Conservation (phyloP, 2,888 invertebrate genomes). For the Eristalis arbustorum region DNA sequence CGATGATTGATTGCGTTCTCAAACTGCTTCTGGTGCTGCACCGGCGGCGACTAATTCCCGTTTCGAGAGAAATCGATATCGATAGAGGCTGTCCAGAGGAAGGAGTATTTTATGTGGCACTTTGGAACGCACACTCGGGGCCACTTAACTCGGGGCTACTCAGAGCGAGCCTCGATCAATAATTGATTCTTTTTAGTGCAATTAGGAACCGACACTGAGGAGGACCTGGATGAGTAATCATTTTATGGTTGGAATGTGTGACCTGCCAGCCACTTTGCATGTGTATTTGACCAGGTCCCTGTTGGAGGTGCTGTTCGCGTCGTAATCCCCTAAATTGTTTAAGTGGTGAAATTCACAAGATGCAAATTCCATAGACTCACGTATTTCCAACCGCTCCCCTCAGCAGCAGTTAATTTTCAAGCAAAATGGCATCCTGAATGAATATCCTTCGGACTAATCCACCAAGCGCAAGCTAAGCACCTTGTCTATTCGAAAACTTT, state of each 20-base stretch:
- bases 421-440: background rate
- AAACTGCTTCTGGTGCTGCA: background rate
- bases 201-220: background rate
- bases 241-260: background rate
- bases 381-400: too few species aligned
- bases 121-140: background rate
- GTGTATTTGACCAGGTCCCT: background rate
- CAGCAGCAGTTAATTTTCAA: too few species aligned
- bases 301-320: too few species aligned
- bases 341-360: too few species aligned
- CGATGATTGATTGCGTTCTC: conserved; percentile 8
- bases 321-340: too few species aligned
- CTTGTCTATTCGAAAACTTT: background rate
- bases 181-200: background rate
- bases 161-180: conserved; percentile 16
- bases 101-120: background rate
- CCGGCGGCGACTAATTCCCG: background rate
- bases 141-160: conserved; percentile 2
- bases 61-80: background rate
- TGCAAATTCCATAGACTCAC: too few species aligned
- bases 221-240: too few species aligned
- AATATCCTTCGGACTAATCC: background rate
- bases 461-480: background rate
- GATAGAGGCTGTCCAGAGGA: background rate
- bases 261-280: background rate